Base-by-base conservation (phyloP, 2,888 invertebrate genomes). In the Lepidochitona cinerea region DNA sequence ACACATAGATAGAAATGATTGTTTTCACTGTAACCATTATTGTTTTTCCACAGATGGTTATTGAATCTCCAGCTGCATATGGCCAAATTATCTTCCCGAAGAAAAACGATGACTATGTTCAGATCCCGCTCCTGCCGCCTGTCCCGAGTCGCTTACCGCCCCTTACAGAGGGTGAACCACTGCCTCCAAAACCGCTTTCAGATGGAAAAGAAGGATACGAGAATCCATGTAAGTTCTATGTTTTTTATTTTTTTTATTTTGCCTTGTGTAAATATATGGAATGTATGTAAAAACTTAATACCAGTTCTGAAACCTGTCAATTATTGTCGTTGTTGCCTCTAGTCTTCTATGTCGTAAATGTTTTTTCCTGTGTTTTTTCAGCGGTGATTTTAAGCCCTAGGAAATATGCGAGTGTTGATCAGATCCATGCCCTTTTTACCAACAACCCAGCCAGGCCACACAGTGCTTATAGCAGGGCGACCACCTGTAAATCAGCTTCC, bases 321-420 rank as follows among this genome's bases (percentile, higher is more conserved):
- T n/a, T n/a, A n/a, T n/a, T n/a, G n/a, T n/a, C n/a, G n/a, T n/a
- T n/a, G n/a, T n/a, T n/a, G n/a, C n/a, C n/a, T n/a, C n/a, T n/a
- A n/a, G n/a, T n/a, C n/a, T n/a, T n/a, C n/a, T n/a, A n/a, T n/a
- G n/a, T n/a, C n/a, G n/a, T n/a, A n/a, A n/a, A n/a, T n/a, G n/a
- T n/a, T n/a, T n/a, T n/a, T n/a, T n/a, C n/a, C n/a, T n/a, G n/a
- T n/a, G n/a, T n/a, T n/a, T n/a, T n/a, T 49, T 2, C 23, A 49
- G 49, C 49, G 18, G 49, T 49, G 4, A 49, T 49, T 23, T 75
- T 87, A 32, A 87, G 87, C 71, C 88, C 86, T 0, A 75, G 86
- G 29, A 85, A 85, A 65, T 88, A 86, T 72, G 86, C 87, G 71
- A 87, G 88, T 76, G 86, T 87, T 0, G 87, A 88, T 74, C 86